Percentiles rank a stretch among this genome's conserved stretches.
phyloP scores from a whole-genome alignment of 1,140 invertebrate species.

The Acromyrmex echinatior region DNA sequence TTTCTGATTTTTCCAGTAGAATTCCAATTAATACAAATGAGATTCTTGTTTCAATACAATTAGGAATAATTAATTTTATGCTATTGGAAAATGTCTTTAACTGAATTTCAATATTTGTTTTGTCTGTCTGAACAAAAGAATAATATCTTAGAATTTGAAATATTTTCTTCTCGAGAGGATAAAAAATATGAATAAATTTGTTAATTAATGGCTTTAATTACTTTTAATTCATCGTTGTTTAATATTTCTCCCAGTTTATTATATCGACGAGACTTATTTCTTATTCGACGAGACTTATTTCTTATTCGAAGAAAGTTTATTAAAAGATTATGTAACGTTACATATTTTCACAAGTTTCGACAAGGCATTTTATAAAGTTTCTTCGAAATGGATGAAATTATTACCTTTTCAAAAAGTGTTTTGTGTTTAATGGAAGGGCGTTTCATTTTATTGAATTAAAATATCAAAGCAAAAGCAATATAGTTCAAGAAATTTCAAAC shows the following conservation, averaged over 20 bases:
- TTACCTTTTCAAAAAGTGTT: neutral
- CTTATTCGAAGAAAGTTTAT: slow-evolving; percentile 3
- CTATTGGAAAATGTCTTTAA: neutral
- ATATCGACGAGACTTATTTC: neutral
- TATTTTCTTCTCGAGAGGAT: neutral
- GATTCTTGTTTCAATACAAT: neutral
- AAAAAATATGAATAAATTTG: neutral
- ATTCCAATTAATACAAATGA: too few species aligned
- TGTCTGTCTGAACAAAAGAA: neutral
- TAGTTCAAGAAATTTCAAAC: neutral
- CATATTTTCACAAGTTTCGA: slow-evolving; percentile 27
- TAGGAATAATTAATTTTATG: neutral
- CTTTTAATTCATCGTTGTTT: neutral
- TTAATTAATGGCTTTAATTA: neutral
- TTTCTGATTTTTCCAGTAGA: too few species aligned
- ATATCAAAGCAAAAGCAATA: neutral
- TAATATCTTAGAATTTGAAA: neutral
- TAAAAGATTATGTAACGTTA: neutral
- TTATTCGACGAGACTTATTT: neutral
- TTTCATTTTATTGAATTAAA: slow-evolving; percentile 3
- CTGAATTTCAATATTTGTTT: neutral
- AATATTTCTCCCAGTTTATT: neutral
- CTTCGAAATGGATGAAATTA: neutral
- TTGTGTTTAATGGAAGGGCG: neutral
- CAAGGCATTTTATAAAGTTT: slow-evolving; percentile 32